Evolutionary conservation across 2,888 invertebrate species (phyloP), one percentile per base, ranked within the genome.

Genomic region (Euzophera pinguis): DNA sequence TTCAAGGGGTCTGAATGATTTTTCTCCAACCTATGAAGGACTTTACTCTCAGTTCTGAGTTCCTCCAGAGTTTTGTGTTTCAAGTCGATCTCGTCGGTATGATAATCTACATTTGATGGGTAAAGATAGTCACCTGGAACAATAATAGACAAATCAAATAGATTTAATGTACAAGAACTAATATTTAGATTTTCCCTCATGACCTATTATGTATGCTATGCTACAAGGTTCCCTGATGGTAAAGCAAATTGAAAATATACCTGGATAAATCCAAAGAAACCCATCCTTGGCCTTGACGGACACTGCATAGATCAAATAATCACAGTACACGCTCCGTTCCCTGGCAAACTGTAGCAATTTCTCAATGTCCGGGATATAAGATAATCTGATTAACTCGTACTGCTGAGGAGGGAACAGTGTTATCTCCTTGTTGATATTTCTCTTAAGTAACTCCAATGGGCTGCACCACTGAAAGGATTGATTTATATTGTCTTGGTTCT

Each of bases 391-490:
- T 1, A 96, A 75, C 82, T 97, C 97, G 73, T 96, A 96, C 49
- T 91, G 77, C 78, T 97, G 97, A 0, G 97, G 97, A 1, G 95
- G 94, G 45, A 93, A 93, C 10, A 97, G 68, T 52, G 80, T 71
- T 16, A 92, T 66, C 55, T 89, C 73, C 17, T 78, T 73, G 6
- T 75, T 73, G n/a, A 60, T 62, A 58, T 84, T 84, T 39, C 75
- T 74, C 29, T 79, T 65, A 53, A 93, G 64, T 48, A 91, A 75
- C 53, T 92, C 89, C 5, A 77, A 67, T 0, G 95, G 94, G 10
- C 81, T 81, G 39, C 86, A 84, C 96, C 96, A 96, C 95, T 96
- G 70, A 29, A 91, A 90, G 22, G 22, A 22, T 22, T 22, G 2
- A 22, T 22, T 3, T 22, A 3, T 22, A 22, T 22, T 22, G 22